phyloP scores from a whole-genome alignment of 2,888 invertebrate genomes.

The Mythimna loreyi region DNA sequence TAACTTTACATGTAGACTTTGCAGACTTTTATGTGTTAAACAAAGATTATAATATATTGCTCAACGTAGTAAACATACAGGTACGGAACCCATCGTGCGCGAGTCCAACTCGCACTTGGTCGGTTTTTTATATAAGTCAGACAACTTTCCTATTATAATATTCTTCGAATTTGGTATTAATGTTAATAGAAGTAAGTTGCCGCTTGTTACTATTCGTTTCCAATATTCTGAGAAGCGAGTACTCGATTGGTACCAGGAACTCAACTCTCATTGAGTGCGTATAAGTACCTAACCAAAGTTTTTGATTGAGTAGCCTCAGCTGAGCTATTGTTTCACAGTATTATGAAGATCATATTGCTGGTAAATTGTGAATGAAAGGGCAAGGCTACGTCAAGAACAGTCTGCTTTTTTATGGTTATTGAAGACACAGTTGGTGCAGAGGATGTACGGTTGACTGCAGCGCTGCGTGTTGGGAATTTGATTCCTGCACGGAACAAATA shows the following conservation, averaged over 20 bases:
- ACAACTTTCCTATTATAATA: not conserved
- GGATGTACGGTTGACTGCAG: too few relatives aligned
- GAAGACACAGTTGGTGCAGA: not conserved
- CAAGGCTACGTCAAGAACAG: constrained; percentile 1
- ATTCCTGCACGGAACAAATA: too few relatives aligned
- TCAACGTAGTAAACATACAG: too few relatives aligned
- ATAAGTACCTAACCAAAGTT: constrained; percentile 25
- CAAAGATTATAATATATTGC: too few relatives aligned
- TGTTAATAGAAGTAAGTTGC: constrained; percentile 12
- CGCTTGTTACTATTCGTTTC: constrained; percentile 29
- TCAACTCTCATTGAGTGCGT: constrained; percentile 11
- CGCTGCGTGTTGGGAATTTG: too few relatives aligned
- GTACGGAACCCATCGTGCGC: too few relatives aligned
- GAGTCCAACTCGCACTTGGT: too few relatives aligned
- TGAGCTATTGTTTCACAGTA: constrained; percentile 23
- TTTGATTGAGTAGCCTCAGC: constrained; percentile 30
- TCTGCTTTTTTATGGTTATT: not conserved
- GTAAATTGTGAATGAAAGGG: constrained; percentile 10
- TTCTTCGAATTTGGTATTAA: not conserved
- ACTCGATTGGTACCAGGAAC: constrained; percentile 9
- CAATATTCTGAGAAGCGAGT: constrained; percentile 20
- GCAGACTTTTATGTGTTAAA: too few relatives aligned
- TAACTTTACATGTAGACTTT: not conserved
- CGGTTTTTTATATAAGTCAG: not conserved
- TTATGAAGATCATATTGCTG: constrained; percentile 21